These are phyloP conservation scores for Linurgus olivaceus DNA, from an alignment of 2,797 vertebrate genomes.

Conservation along the genomic window DNA sequence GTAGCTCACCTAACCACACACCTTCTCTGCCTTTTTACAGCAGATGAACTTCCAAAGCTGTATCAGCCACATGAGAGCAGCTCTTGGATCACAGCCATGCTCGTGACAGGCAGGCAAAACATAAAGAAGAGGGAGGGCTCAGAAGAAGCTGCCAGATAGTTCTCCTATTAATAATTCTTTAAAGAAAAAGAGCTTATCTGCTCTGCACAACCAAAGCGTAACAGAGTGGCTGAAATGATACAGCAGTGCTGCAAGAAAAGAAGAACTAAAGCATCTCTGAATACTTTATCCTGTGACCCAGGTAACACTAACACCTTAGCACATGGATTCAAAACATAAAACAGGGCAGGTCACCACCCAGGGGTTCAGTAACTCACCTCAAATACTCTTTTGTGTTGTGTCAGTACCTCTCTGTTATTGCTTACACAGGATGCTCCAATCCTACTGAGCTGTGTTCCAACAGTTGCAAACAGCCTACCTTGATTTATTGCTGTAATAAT, in stretches of 20 bases:
- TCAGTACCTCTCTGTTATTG: background rate
- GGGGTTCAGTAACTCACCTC: background rate
- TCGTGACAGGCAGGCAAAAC: background rate
- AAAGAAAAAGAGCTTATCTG: background rate
- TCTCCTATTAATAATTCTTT: background rate
- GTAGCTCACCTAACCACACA: background rate
- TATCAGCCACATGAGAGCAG: background rate
- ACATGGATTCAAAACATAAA: background rate
- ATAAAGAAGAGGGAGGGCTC: background rate
- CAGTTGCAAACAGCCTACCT: background rate
- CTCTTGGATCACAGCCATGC: background rate
- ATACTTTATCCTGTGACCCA: background rate
- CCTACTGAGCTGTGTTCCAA: background rate
- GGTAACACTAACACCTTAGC: background rate
- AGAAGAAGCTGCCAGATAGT: background rate
- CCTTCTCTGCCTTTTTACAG: background rate
- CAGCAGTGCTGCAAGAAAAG: background rate
- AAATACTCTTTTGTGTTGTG: background rate
- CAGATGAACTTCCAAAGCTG: background rate
- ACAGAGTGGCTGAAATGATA: rapidly evolving
- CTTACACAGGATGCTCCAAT: background rate
- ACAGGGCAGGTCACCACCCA: background rate
- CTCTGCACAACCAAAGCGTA: background rate
- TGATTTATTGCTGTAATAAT: slow-evolving; percentile 40
- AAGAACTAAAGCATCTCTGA: background rate